Evolutionary conservation across 2,113 vertebrate species (phyloP).

Genomic region (Phrynosoma blainvillii): DNA sequence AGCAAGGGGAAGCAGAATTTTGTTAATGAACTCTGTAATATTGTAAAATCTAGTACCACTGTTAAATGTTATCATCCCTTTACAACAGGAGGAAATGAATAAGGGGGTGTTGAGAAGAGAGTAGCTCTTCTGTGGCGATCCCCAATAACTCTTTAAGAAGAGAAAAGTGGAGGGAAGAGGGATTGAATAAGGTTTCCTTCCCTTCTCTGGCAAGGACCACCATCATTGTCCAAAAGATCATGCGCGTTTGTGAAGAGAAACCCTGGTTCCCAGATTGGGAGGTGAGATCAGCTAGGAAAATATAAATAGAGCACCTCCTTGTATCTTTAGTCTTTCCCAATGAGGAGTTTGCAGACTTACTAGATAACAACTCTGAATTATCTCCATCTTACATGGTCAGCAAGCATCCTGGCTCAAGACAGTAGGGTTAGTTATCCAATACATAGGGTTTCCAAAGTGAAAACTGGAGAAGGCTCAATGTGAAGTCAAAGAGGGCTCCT

Average conservation of each 20-base stretch:
- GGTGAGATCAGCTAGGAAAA: too few relatives aligned
- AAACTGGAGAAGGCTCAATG: too few relatives aligned
- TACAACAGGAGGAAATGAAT: background rate
- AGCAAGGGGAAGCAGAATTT: background rate
- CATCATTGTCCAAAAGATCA: background rate
- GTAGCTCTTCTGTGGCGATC: too few relatives aligned
- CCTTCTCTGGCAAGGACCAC: background rate
- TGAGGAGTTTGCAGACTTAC: background rate
- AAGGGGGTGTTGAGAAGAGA: background rate
- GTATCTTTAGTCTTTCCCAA: background rate
- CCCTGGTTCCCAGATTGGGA: too few relatives aligned
- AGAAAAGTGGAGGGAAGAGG: too few relatives aligned
- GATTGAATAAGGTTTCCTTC: background rate
- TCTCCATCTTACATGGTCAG: too few relatives aligned
- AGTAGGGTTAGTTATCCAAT: too few relatives aligned
- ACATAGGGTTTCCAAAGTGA: too few relatives aligned
- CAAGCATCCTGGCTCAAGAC: too few relatives aligned
- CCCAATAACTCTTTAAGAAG: background rate
- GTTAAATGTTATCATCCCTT: background rate
- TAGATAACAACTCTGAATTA: background rate
- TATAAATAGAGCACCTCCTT: background rate
- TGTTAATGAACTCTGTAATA: background rate
- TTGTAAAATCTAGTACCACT: background rate
- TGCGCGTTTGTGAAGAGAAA: background rate
- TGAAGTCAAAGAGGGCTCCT: too few relatives aligned